Evolutionary conservation across 2,888 invertebrate species (phyloP), one percentile per base, ranked within the genome.

Genomic region (Coecobrya sp.): DNA sequence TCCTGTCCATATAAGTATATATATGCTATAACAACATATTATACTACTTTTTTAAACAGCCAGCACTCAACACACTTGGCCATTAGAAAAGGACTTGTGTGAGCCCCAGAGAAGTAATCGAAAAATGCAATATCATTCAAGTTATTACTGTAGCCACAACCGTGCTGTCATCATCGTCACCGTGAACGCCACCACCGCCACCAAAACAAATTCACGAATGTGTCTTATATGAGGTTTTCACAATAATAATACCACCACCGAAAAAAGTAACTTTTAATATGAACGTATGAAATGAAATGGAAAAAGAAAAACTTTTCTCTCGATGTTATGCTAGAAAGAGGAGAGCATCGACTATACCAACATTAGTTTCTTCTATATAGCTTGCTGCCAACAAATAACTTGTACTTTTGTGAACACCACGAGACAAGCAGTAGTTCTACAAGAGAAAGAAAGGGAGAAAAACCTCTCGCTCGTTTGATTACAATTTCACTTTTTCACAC

Each of bases 81-180:
- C 84, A 89, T 84, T 84, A 89, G 79, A 68, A 79, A 52, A 25
- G 49, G 68, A 73, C 36, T 42, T 59, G 19, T 59, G 19, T 59
- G 30, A 84, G 59, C 84, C 82, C 84, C 89, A 89, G 11, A 62
- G 85, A 84, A 49, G 73, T 89, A 85, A 89, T 89, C 89, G 49
- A 85, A 70, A 85, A 89, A 85, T 82, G 89, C 82, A 89, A 89
- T 89, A 89, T 89, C 70, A 59, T 81, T 88, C 81, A 88, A 68
- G 76, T 81, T 79, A 88, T 73, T 76, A 86, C 87, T 55, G 19
- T 42, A 19, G 19, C 62, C 70, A 49, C 49, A 49, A 19, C 49
- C 16, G 30, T 70, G 36, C 8, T n/a, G n/a, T n/a, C n/a, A n/a
- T n/a, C 85, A 52, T 25, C 25, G 25, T 3, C 49, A 52, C 27